These are phyloP conservation scores for Chiloscyllium plagiosum DNA, from an alignment of 2,113 vertebrate genomes.

Conservation along the genomic window DNA sequence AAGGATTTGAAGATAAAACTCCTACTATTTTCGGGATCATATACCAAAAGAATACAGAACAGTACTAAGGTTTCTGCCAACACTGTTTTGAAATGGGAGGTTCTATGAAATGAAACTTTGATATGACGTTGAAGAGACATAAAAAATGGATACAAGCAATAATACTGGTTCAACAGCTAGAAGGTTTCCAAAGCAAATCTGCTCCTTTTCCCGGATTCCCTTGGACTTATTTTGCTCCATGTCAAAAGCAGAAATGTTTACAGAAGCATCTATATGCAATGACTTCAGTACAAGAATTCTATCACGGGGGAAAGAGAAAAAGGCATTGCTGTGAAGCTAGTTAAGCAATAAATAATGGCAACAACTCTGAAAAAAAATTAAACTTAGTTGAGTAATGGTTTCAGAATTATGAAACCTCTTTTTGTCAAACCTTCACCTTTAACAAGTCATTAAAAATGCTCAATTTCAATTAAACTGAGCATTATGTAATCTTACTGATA, in stretches of 20 bases:
- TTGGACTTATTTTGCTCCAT: background rate
- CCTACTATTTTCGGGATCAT: background rate
- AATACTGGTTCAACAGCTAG: background rate
- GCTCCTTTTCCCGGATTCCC: background rate
- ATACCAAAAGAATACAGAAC: background rate
- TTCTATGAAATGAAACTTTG: background rate
- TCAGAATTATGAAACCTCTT: background rate
- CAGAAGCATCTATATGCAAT: background rate
- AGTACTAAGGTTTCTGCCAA: background rate
- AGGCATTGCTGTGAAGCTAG: background rate
- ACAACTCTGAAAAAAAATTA: background rate
- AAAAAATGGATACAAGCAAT: background rate
- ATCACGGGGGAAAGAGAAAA: background rate
- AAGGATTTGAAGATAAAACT: slow-evolving; percentile 4
- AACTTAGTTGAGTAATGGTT: background rate
- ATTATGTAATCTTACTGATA: background rate
- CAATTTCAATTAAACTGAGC: background rate
- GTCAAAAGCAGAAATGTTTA: background rate
- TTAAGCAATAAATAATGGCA: background rate
- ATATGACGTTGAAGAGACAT: too few species aligned
- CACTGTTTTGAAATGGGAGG: background rate
- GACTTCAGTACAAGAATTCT: background rate
- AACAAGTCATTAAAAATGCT: background rate
- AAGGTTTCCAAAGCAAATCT: background rate
- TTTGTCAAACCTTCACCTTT: background rate